These are phyloP conservation scores for Micropterix aruncella DNA, from an alignment of 2,888 invertebrate species.

Conservation along the genomic window DNA sequence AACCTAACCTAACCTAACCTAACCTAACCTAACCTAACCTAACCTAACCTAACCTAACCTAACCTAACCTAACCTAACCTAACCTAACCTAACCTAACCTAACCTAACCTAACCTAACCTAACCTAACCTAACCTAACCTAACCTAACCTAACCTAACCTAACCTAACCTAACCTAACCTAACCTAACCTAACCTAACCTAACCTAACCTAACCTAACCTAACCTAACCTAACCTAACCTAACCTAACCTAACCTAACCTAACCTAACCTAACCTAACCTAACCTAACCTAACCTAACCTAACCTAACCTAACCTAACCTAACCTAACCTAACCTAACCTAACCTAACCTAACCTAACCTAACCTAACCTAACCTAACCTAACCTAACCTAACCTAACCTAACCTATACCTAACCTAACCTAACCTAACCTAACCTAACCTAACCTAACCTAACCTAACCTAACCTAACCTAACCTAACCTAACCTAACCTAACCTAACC, in stretches of 20 bases:
- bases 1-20: neutral
- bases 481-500: slow-evolving; percentile 12
- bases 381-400: slow-evolving; percentile 12
- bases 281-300: slow-evolving; percentile 15
- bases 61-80: slow-evolving; percentile 15
- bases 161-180: slow-evolving; percentile 12
- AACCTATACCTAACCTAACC: slow-evolving; percentile 14
- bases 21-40: slow-evolving; percentile 15
- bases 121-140: slow-evolving; percentile 11
- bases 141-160: slow-evolving; percentile 9
- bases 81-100: slow-evolving; percentile 14
- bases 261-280: slow-evolving; percentile 15
- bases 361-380: slow-evolving; percentile 11
- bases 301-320: slow-evolving; percentile 15
- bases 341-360: slow-evolving; percentile 14
- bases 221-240: slow-evolving; percentile 13
- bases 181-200: slow-evolving; percentile 12
- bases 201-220: slow-evolving; percentile 10
- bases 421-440: slow-evolving; percentile 15
- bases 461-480: slow-evolving; percentile 13
- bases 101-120: slow-evolving; percentile 13
- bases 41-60: slow-evolving; percentile 15
- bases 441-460: slow-evolving; percentile 14
- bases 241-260: slow-evolving; percentile 11
- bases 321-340: slow-evolving; percentile 14